Evolutionary conservation across 1,140 invertebrate species (phyloP).

Genomic region (Whitmania pigra): DNA sequence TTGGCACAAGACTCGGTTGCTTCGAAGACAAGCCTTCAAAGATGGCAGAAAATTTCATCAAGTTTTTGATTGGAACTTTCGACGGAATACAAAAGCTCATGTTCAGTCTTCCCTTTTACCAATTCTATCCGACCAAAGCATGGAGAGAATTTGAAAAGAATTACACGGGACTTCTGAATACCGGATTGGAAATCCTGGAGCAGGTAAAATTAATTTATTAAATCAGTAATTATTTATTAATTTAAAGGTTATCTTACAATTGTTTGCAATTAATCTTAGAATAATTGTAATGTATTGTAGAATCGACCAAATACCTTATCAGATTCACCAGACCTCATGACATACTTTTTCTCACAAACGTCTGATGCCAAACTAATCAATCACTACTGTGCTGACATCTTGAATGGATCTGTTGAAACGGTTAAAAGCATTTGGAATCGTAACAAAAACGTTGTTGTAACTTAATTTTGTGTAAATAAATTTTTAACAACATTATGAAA

Average conservation of each 20-base stretch:
- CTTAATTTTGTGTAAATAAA: no score
- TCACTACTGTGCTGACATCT: slow-evolving; percentile 34
- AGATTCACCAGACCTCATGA: slow-evolving; percentile 29
- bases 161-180: slow-evolving; percentile 34
- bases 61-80: slow-evolving; percentile 38
- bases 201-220: slow-evolving; percentile 27
- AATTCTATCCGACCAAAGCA: slow-evolving; percentile 33
- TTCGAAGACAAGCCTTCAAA: slow-evolving; percentile 31
- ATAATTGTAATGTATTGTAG: no score
- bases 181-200: slow-evolving; percentile 34
- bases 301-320: background rate
- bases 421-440: slow-evolving; percentile 29
- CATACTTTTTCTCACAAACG: slow-evolving; percentile 33
- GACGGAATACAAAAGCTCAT: slow-evolving; percentile 30
- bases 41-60: slow-evolving; percentile 35
- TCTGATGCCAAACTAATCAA: slow-evolving; percentile 31
- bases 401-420: slow-evolving; percentile 41
- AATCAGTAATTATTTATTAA: no score
- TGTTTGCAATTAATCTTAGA: no score
- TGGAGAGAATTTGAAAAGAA: slow-evolving; percentile 38
- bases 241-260: no score
- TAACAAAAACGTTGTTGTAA: background rate
- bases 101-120: slow-evolving; percentile 40
- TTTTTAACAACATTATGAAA: no score
- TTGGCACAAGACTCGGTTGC: slow-evolving; percentile 39